These are phyloP conservation scores for Aplochiton taeniatus DNA, from an alignment of 2,797 vertebrate genomes.

Conservation along the genomic window DNA sequence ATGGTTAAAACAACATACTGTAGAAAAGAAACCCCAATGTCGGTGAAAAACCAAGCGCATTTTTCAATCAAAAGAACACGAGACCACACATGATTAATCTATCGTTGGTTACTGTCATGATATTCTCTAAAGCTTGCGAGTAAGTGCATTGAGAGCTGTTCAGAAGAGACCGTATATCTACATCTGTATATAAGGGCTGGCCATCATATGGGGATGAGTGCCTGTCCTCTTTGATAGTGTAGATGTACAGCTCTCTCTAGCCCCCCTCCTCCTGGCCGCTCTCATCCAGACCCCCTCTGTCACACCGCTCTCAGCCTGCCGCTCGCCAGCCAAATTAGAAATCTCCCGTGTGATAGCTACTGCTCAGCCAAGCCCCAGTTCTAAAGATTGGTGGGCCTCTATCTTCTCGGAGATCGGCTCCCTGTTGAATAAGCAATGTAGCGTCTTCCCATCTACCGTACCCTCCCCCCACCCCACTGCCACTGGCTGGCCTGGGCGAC, in stretches of 20 bases:
- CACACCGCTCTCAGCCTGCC: conserved; percentile 37
- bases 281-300: conserved; percentile 25
- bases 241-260: conserved; percentile 28
- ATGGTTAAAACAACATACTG: too few species aligned
- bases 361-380: conserved; percentile 32
- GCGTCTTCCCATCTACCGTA: conserved; percentile 46
- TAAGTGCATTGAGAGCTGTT: conserved; percentile 25
- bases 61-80: too few species aligned
- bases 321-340: conserved; percentile 66
- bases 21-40: too few species aligned
- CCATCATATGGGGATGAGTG: not conserved
- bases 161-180: too few species aligned
- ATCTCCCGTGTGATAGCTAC: conserved; percentile 46
- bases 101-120: too few species aligned
- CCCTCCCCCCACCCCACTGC: conserved; percentile 10
- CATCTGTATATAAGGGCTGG: too few species aligned
- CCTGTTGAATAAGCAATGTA: conserved; percentile 81
- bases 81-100: too few species aligned
- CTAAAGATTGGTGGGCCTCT: conserved; percentile 66
- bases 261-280: conserved; percentile 7
- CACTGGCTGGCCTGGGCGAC: too few species aligned
- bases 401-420: conserved; percentile 72
- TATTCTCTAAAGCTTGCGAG: not conserved
- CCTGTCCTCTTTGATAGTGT: conserved; percentile 43
- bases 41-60: too few species aligned